These are phyloP conservation scores for Amblyraja radiata DNA, from an alignment of 2,797 vertebrate genomes.

Conservation along the genomic window DNA sequence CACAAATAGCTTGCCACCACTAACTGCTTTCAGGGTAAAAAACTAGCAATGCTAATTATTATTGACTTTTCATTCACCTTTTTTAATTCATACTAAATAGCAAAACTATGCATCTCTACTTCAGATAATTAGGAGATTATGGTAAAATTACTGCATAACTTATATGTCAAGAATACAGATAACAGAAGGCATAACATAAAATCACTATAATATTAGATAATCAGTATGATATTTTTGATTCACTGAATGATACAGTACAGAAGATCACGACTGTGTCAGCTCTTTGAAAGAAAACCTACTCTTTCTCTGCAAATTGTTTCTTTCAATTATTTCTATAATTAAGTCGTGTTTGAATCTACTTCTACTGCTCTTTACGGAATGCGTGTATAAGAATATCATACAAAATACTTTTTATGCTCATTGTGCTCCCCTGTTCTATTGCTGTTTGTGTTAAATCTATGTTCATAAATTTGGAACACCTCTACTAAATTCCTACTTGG, in stretches of 20 bases:
- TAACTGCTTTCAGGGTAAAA: neutral
- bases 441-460: too few species aligned
- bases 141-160: neutral
- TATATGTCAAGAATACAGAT: neutral
- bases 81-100: neutral
- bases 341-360: neutral
- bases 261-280: neutral
- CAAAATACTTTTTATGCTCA: too few species aligned
- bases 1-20: too few species aligned
- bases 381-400: too few species aligned
- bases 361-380: too few species aligned
- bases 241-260: neutral
- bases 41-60: neutral
- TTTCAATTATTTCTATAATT: neutral
- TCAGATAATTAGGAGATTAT: neutral
- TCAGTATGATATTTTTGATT: neutral
- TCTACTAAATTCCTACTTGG: too few species aligned
- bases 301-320: neutral
- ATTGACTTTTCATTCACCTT: neutral
- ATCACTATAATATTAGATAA: neutral
- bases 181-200: neutral
- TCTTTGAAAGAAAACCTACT: neutral
- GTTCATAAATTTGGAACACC: too few species aligned
- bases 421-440: too few species aligned
- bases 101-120: neutral